phyloP scores from a whole-genome alignment of 2,888 invertebrate species.

The Trissolcus japonicus region DNA sequence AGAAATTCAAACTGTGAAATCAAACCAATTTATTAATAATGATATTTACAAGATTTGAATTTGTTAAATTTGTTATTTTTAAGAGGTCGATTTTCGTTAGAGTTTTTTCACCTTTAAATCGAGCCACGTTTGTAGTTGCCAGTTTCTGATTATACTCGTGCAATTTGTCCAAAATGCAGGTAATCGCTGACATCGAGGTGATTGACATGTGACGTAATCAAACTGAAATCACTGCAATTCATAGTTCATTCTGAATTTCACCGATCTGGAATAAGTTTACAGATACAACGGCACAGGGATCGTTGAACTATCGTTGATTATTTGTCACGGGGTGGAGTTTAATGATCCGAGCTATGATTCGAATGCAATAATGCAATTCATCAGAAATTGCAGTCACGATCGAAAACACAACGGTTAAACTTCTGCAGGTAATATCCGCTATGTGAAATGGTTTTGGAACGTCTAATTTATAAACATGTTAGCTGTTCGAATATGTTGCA shows the following conservation, averaged over 20 bases:
- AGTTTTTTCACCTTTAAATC: not conserved
- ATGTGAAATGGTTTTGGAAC: too few species aligned
- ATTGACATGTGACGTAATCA: conserved; percentile 46
- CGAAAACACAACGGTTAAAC: conserved; percentile 26
- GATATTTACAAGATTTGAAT: too few species aligned
- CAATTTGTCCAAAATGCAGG: conserved; percentile 60
- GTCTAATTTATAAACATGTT: too few species aligned
- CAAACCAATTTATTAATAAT: too few species aligned
- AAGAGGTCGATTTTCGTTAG: too few species aligned
- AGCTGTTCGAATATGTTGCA: too few species aligned
- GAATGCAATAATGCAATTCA: conserved; percentile 35
- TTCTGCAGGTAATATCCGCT: not conserved
- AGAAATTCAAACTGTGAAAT: too few species aligned
- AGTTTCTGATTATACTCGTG: conserved; percentile 67
- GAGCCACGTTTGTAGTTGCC: not conserved
- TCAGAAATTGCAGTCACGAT: conserved; percentile 23
- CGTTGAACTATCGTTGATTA: conserved; percentile 57
- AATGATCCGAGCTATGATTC: conserved; percentile 32
- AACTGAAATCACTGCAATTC: conserved; percentile 34
- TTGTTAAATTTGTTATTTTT: too few species aligned
- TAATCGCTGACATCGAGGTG: conserved; percentile 51
- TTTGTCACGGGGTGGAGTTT: conserved; percentile 40
- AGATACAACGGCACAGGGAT: conserved; percentile 26
- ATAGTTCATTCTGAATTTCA: conserved; percentile 22
- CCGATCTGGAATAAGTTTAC: not conserved